These are phyloP conservation scores for Acrocera orbiculus DNA, from an alignment of 2,888 invertebrate genomes.

Conservation along the genomic window DNA sequence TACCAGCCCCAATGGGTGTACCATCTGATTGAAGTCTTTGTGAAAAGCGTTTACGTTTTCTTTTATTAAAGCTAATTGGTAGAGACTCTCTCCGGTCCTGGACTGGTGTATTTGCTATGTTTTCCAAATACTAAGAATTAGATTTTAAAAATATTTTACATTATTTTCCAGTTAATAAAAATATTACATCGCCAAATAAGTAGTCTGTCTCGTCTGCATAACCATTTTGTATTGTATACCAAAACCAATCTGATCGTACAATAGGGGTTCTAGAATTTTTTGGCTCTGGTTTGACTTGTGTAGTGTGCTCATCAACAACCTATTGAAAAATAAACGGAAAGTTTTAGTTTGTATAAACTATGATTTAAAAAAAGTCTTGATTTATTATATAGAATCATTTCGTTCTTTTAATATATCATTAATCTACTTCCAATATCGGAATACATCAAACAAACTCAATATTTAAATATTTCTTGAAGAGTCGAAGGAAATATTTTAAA, in stretches of 20 bases:
- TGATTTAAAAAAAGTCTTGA: too few species aligned
- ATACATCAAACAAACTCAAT: too few species aligned
- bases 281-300: slow-evolving; percentile 51
- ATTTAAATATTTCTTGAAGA: too few species aligned
- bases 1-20: slow-evolving; percentile 33
- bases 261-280: slow-evolving; percentile 51
- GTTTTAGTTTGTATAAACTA: neutral
- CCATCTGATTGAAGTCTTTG: slow-evolving; percentile 27
- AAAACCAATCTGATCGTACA: slow-evolving; percentile 93
- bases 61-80: slow-evolving; percentile 35
- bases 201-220: slow-evolving; percentile 83
- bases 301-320: slow-evolving; percentile 72
- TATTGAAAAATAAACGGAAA: slow-evolving; percentile 24
- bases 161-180: slow-evolving; percentile 1
- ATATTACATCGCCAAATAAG: slow-evolving; percentile 62
- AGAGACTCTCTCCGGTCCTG: slow-evolving; percentile 40
- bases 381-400: neutral
- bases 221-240: slow-evolving; percentile 94
- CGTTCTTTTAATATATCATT: too few species aligned
- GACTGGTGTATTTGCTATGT: slow-evolving; percentile 30
- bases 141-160: slow-evolving; percentile 1
- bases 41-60: slow-evolving; percentile 66
- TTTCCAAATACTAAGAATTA: slow-evolving; percentile 24
- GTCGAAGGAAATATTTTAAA: too few species aligned
- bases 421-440: too few species aligned